Base-by-base conservation (phyloP, 2,888 invertebrate genomes). In the Chloromyia formosa region DNA sequence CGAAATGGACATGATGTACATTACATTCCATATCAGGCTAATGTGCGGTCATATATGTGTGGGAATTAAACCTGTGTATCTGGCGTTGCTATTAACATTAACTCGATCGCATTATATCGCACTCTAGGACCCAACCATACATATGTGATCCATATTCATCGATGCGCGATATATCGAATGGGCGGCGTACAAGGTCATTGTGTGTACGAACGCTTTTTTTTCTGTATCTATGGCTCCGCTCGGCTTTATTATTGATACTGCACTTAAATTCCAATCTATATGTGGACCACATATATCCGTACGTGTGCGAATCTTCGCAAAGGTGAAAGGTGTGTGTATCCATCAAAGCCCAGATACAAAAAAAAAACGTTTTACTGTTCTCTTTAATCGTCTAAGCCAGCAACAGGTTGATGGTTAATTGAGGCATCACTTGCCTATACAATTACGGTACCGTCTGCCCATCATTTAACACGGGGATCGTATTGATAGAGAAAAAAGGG, bases 111-210 rank as follows among this genome's bases (percentile, higher is more conserved):
- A 40, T 12, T 14, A 27, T 20, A 14, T 68, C 53, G 16, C 27
- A 53, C n/a, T n/a, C n/a, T n/a, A n/a, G n/a, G n/a, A n/a, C n/a
- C n/a, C n/a, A n/a, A n/a, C 16, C 18, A 53, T 20, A 27, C 27
- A 53, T 53, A 27, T 23, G 23, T 53, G 7, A 1, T 22, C 68
- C 68, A 68, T 53, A 68, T 27, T 22, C 22, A 27, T 27, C 20
- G 27, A n/a, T 49, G 35, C 16, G 56, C 56, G 27, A 69, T 68
- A 68, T 68, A 53, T 56, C n/a, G 27, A 69, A 69, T 69, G 56
- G 54, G 69, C 56, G 56, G 53, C 18, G 54, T 54, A 45, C 69
- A 69, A 69, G 69, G 69, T 69, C 69, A 69, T 69, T 69, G 69
- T 54, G 54, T 69, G 27, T 35, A 35, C 27, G 7, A 7, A 7